Percentiles rank a stretch among this genome's conserved stretches.
Conservation (phyloP, 2,888 invertebrate species). For the Phyllotreta cruciferae region DNA sequence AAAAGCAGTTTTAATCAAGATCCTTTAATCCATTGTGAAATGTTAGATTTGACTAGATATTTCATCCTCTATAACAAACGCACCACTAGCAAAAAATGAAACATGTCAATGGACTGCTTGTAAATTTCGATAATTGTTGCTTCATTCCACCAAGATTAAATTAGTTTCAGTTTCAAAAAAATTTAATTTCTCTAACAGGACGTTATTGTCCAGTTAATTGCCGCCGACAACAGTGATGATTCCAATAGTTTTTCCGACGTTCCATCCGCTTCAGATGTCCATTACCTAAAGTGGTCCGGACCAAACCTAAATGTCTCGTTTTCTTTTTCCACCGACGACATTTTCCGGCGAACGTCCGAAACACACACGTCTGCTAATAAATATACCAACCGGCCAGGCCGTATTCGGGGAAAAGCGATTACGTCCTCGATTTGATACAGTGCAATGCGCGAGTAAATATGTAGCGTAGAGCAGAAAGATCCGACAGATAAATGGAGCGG, state of each 20-base stretch:
- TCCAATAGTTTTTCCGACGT: background rate
- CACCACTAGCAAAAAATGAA: too few species aligned
- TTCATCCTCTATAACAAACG: too few species aligned
- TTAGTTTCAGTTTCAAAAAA: too few species aligned
- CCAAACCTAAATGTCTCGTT: conserved; percentile 3
- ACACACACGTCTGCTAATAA: conserved; percentile 5
- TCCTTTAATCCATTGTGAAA: too few species aligned
- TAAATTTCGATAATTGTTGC: too few species aligned
- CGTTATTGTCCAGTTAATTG: conserved; percentile 3
- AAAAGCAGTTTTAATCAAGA: too few species aligned
- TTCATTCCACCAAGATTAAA: too few species aligned
- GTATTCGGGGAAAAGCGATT: conserved; percentile 1
- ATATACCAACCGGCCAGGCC: background rate
- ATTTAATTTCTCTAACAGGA: background rate
- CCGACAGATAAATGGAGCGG: conserved; percentile 7
- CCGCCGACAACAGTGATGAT: background rate
- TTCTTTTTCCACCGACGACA: conserved; percentile 6
- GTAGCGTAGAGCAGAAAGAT: background rate
- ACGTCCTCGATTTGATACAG: background rate
- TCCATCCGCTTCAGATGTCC: background rate
- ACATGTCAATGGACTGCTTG: too few species aligned
- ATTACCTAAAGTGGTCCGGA: conserved; percentile 1
- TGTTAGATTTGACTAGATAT: too few species aligned
- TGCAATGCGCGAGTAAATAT: conserved; percentile 1
- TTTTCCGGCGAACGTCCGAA: conserved; percentile 7